Base-by-base conservation (phyloP, 2,888 invertebrate genomes). In the Mycalesis mineus region DNA sequence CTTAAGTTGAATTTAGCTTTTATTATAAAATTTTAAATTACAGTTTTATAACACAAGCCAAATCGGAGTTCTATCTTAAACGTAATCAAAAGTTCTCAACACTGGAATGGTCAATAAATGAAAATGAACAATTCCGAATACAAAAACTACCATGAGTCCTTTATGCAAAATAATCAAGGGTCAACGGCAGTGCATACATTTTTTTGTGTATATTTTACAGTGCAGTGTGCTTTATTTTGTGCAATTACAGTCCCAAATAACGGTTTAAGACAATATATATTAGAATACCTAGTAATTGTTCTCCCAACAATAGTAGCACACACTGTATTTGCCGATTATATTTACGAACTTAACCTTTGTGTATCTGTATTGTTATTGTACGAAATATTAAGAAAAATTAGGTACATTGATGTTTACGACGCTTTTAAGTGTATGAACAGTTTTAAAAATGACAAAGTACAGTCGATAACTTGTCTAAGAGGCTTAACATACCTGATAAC, bases 401-500 rank as follows among this genome's bases (percentile, higher is more conserved):
- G 49, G 9, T 40, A 11, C 17, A 37, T 28, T 13, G 39, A 61
- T 11, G 44, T 58, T 62, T 7, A 58, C 44, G 22, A 61, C 17
- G 17, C 41, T 13, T 14, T 60, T 28, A 17, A 42, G 15, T 6
- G 61, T 60, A 36, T 49, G 68, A 42, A 62, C 66, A 61, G 49
- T 57, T 66, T 68, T 61, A 66, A 58, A 48, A 69, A 66, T 11
- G 66, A 72, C 15, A 78, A 68, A 68, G 66, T 84, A 52, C 69
- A 73, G 42, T 74, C 92, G 49, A 84, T 97, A 60, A 94, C 96
- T 7, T 91, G 93, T 69, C 84, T 93, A 52, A 91, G 97, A 65
- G 93, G 94, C 0, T 84, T 93, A 2, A 93, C 94, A 0, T 94
- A 94, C 73, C 77, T 96, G 8, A 90, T 95, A 47, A 95, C 97